Evolutionary conservation across 1,140 invertebrate genomes (phyloP).

Genomic region (Orussus abietinus): DNA sequence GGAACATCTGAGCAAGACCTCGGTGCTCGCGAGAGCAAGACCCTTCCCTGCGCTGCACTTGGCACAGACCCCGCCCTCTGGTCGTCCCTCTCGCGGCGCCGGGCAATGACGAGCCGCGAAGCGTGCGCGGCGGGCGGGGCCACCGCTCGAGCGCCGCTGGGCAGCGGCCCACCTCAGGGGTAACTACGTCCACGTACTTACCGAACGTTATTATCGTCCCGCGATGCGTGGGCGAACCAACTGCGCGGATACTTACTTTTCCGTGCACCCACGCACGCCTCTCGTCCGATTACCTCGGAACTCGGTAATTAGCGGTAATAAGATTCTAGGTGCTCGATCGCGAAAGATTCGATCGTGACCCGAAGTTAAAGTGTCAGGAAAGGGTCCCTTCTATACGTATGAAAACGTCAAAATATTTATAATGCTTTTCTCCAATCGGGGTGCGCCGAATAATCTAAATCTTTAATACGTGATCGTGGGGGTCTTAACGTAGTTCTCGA

Average conservation of each 20-base stretch:
- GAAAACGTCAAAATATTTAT: no score
- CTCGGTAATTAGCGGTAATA: neutral
- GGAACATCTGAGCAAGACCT: no score
- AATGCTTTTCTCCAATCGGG: no score
- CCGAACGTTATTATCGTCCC: constrained; percentile 48
- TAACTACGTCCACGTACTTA: constrained; percentile 55
- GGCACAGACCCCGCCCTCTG: constrained; percentile 8
- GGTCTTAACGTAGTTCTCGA: no score
- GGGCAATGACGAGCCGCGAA: constrained; percentile 19
- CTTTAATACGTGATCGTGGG: no score
- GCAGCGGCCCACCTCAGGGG: constrained; percentile 48
- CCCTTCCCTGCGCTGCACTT: no score
- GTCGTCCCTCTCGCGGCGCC: constrained; percentile 9
- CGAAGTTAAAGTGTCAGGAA: neutral
- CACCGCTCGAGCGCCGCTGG: constrained; percentile 22
- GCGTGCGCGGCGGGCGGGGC: constrained; percentile 35
- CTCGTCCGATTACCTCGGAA: neutral
- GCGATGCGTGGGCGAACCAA: constrained; percentile 16
- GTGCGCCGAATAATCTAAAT: no score
- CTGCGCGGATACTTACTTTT: neutral
- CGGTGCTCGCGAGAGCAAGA: no score
- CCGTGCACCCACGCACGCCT: neutral
- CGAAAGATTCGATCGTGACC: neutral
- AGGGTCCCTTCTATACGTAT: neutral
- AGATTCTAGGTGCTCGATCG: neutral